Base-by-base conservation (phyloP, 2,888 invertebrate species). In the Phortica okadai region DNA sequence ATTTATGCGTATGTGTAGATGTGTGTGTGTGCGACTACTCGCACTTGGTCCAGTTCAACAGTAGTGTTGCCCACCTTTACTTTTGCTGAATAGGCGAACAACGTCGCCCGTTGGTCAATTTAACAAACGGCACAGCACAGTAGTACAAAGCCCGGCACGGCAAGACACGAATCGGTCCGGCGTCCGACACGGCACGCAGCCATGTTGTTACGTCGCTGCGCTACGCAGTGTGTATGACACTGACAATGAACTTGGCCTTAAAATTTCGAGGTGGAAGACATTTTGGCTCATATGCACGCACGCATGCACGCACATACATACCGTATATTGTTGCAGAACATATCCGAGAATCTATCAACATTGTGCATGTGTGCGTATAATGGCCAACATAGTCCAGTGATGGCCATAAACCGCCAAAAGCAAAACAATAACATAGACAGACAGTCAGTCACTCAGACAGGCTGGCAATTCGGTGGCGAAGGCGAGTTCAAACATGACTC, bases 221-320 rank as follows among this genome's bases (percentile, higher is more conserved):
- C 42, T 3, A 64, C 64, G 6, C 42, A 66, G 14, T 21, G 59
- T 8, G 21, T 59, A 42, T 42, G 50, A 10, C 70, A 70, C 54
- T 70, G 70, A 54, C 70, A 70, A 50, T 70, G 70, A 70, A 70
- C 70, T 70, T 70, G 70, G 25, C 67, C 67, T 67, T 67, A 67
- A 67, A 70, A 50, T 70, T 54, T 50, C 54, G 33, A 70, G 70
- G 70, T 33, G n/a, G 70, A 70, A 70, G 54, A 70, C 70, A 54
- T n/a, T 33, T 21, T 21, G 21, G 21, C 21, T 21, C 21, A 21
- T 21, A 21, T 21, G 21, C 21, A 21, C 66, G 2, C 14, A n/a
- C 66, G 42, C 42, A 67, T 21, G 16, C 59, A 59, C 21, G 25
- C 59, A 59, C 25, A 0, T 59, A 21, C 59, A n/a, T 8, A 59